Base-by-base conservation (phyloP, 2,113 vertebrate genomes). In the Platycercus adscitus region DNA sequence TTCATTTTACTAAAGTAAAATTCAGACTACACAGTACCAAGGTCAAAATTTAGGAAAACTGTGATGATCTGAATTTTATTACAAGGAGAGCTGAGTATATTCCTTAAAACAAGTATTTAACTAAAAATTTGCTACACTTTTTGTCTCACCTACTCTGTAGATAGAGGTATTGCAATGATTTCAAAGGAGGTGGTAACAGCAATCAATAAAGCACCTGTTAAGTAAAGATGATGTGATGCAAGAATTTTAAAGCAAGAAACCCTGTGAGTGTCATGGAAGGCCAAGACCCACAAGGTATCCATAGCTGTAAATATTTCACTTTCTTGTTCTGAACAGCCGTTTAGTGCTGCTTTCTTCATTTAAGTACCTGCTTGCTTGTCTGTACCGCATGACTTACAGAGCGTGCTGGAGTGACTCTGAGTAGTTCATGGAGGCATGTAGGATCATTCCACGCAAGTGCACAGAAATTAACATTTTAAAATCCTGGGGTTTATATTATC, bases 1-100 rank as follows among this genome's bases (percentile, higher is more conserved):
- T 79, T 82, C 5, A 21, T 94, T 86, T 72, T 72, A n/a, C 41
- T 76, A 65, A 73, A 60, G 53, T 95, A 52, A 93, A 93, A 93
- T 72, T 81, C 49, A 50, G 53, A 55, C 37, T 55, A 61, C 13
- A 23, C 5, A 43, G 18, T 35, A 44, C 66, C 17, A 46, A 94
- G 44, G 56, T 86, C 35, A 91, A 85, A 64, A 82, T 13, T 37
- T 44, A 70, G 19, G 25, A 81, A 21, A 75, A 68, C 60, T 19
- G 17, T 11, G 49, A 70, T 86, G 21, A 80, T 7, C 9, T 21
- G 20, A 37, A 78, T 71, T 88, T 84, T 81, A 71, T 77, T 80
- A n/a, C 65, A 89, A 73, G 25, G 79, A 73, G 31, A 79, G 11
- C 44, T 88, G 39, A 88, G 66, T 78, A 63, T 56, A 35, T 39